Evolutionary conservation across 2,797 vertebrate species (phyloP), one percentile per base, ranked within the genome.

Genomic region (Hydrolagus colliei): DNA sequence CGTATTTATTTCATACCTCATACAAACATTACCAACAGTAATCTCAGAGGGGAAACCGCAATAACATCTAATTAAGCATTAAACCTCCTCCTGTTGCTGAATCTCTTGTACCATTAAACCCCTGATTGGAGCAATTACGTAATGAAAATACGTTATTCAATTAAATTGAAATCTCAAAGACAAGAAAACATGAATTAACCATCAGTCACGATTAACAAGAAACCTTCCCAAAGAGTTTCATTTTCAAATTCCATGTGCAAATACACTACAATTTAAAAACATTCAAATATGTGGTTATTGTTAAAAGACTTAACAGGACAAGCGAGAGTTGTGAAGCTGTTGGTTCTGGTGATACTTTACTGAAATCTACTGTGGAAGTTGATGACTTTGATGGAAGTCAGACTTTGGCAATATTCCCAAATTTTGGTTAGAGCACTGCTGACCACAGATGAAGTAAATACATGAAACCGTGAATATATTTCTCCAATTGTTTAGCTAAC

Each of bases 11-110:
- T 75, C 27, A 52, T 52, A 41, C 41, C 41, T 52, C 41, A 52
- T 52, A 52, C 41, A 52, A 52, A 41, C 9, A 75, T 22, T 75
- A 41, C 16, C 35, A 41, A 52, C 14, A 16, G 6, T 41, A 9
- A 32, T 75, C 73, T 75, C 73, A 18, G 35, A 41, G 11, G 73
- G 35, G 73, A 18, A 52, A 75, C 16, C 8, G 18, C 32, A 52
- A 75, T 75, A 75, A 52, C 35, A 18, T 75, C 14, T 75, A 75
- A 75, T 75, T 41, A 75, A 75, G 72, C 9, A 41, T 35, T 75
- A 75, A 75, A 18, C 35, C 73, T 75, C 32, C 14, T 52, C 35
- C 13, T 75, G 73, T 18, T 75, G 35, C 14, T 18, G 11, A 14
- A 52, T 52, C 41, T 52, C 41, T 52, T 52, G 41, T 52, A 52